These are phyloP conservation scores for Thelaira solivaga DNA, from an alignment of 2,888 invertebrate species.

Conservation along the genomic window DNA sequence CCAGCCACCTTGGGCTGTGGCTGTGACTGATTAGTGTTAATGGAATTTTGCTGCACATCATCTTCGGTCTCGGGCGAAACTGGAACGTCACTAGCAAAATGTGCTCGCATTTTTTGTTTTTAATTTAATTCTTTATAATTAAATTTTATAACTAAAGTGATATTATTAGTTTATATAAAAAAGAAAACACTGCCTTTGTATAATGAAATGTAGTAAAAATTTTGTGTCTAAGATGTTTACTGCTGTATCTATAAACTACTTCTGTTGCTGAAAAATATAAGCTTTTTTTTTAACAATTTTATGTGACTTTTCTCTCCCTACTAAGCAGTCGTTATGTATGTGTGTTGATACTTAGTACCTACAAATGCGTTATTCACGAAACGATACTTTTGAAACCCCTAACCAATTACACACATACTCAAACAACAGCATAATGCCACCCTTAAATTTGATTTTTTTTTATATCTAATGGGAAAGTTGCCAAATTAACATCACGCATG, in stretches of 20 bases:
- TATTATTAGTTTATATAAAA: no score
- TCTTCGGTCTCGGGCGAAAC: conserved; percentile 45
- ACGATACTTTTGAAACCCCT: background rate
- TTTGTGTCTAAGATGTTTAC: conserved; percentile 31
- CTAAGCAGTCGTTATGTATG: background rate
- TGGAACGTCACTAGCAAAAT: conserved; percentile 69
- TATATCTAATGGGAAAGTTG: conserved; percentile 2
- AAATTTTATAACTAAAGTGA: conserved; percentile 15
- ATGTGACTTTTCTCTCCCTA: background rate
- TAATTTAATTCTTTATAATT: conserved; percentile 20
- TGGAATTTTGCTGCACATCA: conserved; percentile 25
- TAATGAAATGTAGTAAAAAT: conserved; percentile 9
- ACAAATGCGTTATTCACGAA: conserved; percentile 41
- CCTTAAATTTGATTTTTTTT: background rate
- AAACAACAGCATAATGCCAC: background rate
- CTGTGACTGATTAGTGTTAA: conserved; percentile 35
- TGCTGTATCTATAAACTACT: conserved; percentile 62
- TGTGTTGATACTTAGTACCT: conserved; percentile 42
- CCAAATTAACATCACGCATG: background rate
- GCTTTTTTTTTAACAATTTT: conserved; percentile 11
- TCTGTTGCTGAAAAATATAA: conserved; percentile 32
- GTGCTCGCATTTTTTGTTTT: conserved; percentile 70
- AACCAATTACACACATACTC: background rate
- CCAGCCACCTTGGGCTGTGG: conserved; percentile 22
- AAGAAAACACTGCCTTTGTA: no score